These are phyloP conservation scores for Tinea trinotella DNA, from an alignment of 2,888 invertebrate species.

Conservation along the genomic window DNA sequence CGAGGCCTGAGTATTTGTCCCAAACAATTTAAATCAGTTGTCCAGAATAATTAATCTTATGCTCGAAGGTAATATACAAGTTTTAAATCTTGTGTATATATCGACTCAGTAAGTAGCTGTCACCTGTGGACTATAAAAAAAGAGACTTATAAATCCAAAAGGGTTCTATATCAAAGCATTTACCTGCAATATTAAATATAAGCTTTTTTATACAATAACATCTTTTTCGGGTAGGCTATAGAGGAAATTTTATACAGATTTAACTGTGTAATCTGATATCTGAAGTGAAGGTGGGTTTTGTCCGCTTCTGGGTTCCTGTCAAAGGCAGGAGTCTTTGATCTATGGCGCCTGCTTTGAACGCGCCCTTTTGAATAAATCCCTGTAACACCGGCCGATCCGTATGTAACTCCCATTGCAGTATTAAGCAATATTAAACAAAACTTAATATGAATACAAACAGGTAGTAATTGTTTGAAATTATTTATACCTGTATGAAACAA, in stretches of 20 bases:
- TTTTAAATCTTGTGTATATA: too few relatives aligned
- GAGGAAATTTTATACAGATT: constrained; percentile 23
- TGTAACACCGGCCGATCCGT: background rate
- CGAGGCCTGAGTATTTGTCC: too few relatives aligned
- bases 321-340: constrained; percentile 38
- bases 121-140: too few relatives aligned
- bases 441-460: too few relatives aligned
- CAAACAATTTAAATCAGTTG: too few relatives aligned
- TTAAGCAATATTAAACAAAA: too few relatives aligned
- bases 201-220: background rate
- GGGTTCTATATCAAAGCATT: background rate
- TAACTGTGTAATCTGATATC: constrained; percentile 56
- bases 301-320: constrained; percentile 37
- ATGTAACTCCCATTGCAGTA: background rate
- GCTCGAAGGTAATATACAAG: too few relatives aligned
- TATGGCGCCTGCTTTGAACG: constrained; percentile 38
- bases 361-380: constrained; percentile 40
- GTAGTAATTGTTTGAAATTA: too few relatives aligned
- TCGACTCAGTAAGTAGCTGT: too few relatives aligned
- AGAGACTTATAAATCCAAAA: too few relatives aligned
- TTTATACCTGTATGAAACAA: too few relatives aligned
- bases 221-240: background rate
- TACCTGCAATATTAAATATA: background rate
- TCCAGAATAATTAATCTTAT: too few relatives aligned
- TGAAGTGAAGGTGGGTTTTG: constrained; percentile 48